phyloP scores from a whole-genome alignment of 2,888 invertebrate species.

The Stenolophus ochropezus region DNA sequence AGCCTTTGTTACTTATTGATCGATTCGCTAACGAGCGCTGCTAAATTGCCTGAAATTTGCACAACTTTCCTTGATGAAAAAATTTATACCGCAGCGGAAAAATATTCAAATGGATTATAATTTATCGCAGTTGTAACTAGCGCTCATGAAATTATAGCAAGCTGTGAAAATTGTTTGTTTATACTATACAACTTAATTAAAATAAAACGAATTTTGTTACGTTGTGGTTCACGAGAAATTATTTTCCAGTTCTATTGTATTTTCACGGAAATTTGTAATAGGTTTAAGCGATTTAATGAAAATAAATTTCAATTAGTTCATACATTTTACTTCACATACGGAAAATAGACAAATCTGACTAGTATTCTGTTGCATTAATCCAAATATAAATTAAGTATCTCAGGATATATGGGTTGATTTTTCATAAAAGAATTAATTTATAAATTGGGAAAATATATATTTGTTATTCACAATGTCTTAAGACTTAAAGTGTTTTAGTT shows the following conservation, averaged over 20 bases:
- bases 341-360: background rate
- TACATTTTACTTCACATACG: background rate
- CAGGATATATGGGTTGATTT: too few species aligned
- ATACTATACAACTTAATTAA: background rate
- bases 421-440: too few species aligned
- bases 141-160: background rate
- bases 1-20: slow-evolving; percentile 35
- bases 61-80: slow-evolving; percentile 30
- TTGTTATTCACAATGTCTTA: too few species aligned
- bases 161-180: slow-evolving; percentile 4
- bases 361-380: too few species aligned
- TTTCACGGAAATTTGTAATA: background rate
- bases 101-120: slow-evolving; percentile 30
- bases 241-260: background rate
- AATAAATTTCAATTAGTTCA: background rate
- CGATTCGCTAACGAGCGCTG: slow-evolving; percentile 20
- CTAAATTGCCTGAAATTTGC: slow-evolving; percentile 34
- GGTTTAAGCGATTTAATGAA: background rate
- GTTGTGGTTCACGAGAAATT: background rate
- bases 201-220: background rate
- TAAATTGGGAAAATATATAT: too few species aligned
- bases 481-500: too few species aligned
- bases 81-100: slow-evolving; percentile 9
- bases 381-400: too few species aligned
- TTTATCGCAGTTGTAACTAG: slow-evolving; percentile 19